Base-by-base conservation (phyloP, 37 sponge, comb jelly and placozoan genomes). In the Aplysina aerophoba region DNA sequence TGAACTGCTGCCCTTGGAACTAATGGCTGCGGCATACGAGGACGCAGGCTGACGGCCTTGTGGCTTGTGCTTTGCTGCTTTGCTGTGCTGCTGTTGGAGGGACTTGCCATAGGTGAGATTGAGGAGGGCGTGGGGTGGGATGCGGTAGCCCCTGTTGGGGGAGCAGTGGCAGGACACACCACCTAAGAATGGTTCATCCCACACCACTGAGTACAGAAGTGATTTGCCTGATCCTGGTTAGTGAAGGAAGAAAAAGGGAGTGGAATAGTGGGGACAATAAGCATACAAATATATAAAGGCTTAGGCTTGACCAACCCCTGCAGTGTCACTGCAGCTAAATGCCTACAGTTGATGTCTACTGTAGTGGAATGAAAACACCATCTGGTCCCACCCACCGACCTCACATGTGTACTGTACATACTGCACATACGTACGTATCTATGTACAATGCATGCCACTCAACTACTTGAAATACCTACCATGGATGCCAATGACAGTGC, bases 141-240 rank as follows among this genome's bases (percentile, higher is more conserved):
- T 83, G 15, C 82, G 82, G 81, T 97, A 95, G 36, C 89, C 96
- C 74, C 89, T 72, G 59, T 88, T 87, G 44, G 87, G 65, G 22
- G 88, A 85, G 66, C 90, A 89, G 6, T 91, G 81, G 6, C 90
- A 50, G 16, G 91, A 53, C 41, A 92, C 66, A 17, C 94, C 94
- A 8, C 96, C 96, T 79, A 92, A 92, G 78, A 98, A 98, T 73
- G 91, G 88, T 68, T 94, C 92, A 82, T 98, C 98, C 73, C 92
- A 98, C 0, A 98, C 56, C 8, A 98, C 89, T 63, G 95, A 96
- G 73, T 91, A 95, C 25, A 90, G 68, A 3, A 25, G 54, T 31
- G 44, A 58, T 25, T 64, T 79, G 15, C 55, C 41, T 15, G 81
- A 40, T 22, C 34, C 25, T 38, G 65, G 39, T 6, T 8, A 44